These are phyloP conservation scores for Hippocampus comes DNA, from an alignment of 2,113 vertebrate species.

Conservation along the genomic window DNA sequence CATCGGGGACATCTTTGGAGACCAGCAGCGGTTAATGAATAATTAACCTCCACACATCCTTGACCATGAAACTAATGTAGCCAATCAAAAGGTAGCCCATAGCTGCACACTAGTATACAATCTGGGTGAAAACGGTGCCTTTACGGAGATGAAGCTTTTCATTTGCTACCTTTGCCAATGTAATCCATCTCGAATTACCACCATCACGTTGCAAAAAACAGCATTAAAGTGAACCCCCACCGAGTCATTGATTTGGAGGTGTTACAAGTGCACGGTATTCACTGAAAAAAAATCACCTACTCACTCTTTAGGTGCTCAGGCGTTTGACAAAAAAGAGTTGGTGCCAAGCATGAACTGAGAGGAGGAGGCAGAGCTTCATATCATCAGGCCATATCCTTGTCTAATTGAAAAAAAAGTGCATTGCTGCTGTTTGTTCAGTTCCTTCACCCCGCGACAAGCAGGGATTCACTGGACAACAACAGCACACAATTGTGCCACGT, in stretches of 20 bases:
- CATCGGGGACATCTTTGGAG: not conserved
- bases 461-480: too few relatives aligned
- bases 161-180: not conserved
- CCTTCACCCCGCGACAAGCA: too few relatives aligned
- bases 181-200: not conserved
- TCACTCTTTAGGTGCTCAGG: too few relatives aligned
- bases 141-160: not conserved
- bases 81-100: not conserved
- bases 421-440: too few relatives aligned
- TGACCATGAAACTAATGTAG: not conserved
- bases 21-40: constrained; percentile 7
- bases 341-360: not conserved
- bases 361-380: not conserved
- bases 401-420: not conserved
- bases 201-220: not conserved
- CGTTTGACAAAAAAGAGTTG: not conserved
- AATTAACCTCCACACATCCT: constrained; percentile 7
- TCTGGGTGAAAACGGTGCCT: not conserved
- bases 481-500: too few relatives aligned
- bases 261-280: too few relatives aligned
- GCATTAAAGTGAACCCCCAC: too few relatives aligned
- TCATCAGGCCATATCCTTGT: not conserved
- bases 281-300: too few relatives aligned
- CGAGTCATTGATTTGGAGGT: too few relatives aligned
- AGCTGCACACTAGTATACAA: not conserved